These are phyloP conservation scores for Papilio elwesi DNA, from an alignment of 2,888 invertebrate species.

Conservation along the genomic window DNA sequence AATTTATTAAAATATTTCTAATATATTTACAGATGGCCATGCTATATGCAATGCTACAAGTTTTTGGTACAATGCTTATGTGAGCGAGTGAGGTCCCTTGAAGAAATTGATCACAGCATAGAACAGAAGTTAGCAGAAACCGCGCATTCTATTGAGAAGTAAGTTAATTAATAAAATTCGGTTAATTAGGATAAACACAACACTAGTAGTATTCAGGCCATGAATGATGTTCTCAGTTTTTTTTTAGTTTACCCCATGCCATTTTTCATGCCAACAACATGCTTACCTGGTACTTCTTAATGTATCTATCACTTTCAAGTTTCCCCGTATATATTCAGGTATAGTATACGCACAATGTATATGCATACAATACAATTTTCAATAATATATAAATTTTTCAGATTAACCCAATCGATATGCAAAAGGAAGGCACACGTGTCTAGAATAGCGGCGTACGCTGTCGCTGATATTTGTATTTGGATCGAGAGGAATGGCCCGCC, in stretches of 20 bases:
- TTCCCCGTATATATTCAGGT: too few relatives aligned
- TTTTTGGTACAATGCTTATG: constrained; percentile 61
- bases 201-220: too few relatives aligned
- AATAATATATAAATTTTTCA: constrained; percentile 50
- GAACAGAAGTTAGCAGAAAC: constrained; percentile 69
- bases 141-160: constrained; percentile 77
- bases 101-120: constrained; percentile 51
- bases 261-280: too few relatives aligned
- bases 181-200: not conserved
- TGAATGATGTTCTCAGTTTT: too few relatives aligned
- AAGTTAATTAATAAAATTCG: constrained; percentile 43
- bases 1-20: too few relatives aligned
- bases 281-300: too few relatives aligned
- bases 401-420: constrained; percentile 73
- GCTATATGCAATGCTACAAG: constrained; percentile 76
- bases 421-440: constrained; percentile 75
- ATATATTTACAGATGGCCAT: constrained; percentile 69
- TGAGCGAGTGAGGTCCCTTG: constrained; percentile 55
- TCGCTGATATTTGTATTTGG: constrained; percentile 70
- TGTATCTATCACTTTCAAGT: too few relatives aligned
- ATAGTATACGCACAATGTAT: too few relatives aligned
- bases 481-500: constrained; percentile 66
- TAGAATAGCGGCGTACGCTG: constrained; percentile 72
- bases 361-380: too few relatives aligned
- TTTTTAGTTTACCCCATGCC: too few relatives aligned